Base-by-base conservation (phyloP, 2,888 invertebrate species). In the Chironomus tentans region DNA sequence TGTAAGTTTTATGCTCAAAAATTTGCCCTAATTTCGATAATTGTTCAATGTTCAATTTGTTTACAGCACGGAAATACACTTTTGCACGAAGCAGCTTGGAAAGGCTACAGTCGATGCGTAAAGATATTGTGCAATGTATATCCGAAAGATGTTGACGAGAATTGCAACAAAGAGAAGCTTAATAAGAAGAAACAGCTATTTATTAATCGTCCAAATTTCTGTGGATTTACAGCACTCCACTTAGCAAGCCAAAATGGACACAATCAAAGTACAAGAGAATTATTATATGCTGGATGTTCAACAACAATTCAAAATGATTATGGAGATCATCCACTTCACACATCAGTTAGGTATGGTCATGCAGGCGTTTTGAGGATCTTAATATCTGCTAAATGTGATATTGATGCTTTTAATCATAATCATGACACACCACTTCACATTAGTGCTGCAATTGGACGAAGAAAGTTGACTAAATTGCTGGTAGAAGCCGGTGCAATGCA, bases 161-260 rank as follows among this genome's bases (percentile, higher is more conserved):
- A 28, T n/a, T 4, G 10, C 4, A 72, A 72, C 22, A 72, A 72
- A 22, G 72, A 72, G 38, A 72, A 72, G 15, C 21, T 72, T 7
- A 13, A 21, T 15, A 50, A 50, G 21, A 62, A 72, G 72, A 72
- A 62, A 15, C 24, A 28, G 22, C 47, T 48, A 2, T 74, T 74
- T n/a, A 68, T 68, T 6, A 74, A 74, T 48, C 47, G 68, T 15
- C 13, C 38, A 13, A 74, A 74, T 38, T 74, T 74, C 13, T 65
- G 93, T 70, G 97, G 97, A 6, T 96, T 97, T 84, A 92, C 94
- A 15, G 90, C 97, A n/a, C 88, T 98, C 68, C 98, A 98, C 86
- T 88, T 98, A 79, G 93, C 95, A 77, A 95, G 95, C 80, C 97
- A 98, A 87, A 96, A 95, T 84, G 97, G 97, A 0, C 97, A 97